These are phyloP conservation scores for Triplophysa bombifrons DNA, from an alignment of 2,797 vertebrate genomes.

Conservation along the genomic window DNA sequence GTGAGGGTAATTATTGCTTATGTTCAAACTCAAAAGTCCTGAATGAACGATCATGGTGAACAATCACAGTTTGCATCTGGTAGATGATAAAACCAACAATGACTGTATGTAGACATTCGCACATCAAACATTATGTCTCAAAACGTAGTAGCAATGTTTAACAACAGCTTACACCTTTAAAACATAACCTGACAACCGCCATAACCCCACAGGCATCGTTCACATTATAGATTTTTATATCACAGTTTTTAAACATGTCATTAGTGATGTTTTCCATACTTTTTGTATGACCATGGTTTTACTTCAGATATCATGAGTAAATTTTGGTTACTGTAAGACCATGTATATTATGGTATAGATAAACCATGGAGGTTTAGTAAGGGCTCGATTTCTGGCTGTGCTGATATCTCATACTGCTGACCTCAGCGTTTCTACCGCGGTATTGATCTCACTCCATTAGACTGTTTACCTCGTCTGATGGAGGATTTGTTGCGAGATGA, in stretches of 20 bases:
- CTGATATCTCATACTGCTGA: conserved; percentile 61
- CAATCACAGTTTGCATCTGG: neutral
- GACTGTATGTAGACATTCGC: neutral
- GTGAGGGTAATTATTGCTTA: neutral
- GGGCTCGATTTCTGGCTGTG: conserved; percentile 58
- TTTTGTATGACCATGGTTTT: too few relatives aligned
- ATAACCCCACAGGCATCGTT: too few relatives aligned
- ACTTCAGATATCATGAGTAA: too few relatives aligned
- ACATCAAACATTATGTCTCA: neutral
- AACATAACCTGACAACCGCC: too few relatives aligned
- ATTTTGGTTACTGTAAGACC: too few relatives aligned
- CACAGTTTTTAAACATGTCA: neutral
- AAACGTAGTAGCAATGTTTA: neutral
- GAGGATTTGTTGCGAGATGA: neutral
- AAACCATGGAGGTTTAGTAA: neutral
- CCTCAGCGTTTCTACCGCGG: conserved; percentile 76
- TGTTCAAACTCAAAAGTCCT: neutral
- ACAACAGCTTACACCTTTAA: too few relatives aligned
- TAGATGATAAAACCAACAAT: neutral
- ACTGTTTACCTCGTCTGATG: conserved; percentile 53
- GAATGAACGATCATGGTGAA: neutral
- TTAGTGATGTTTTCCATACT: too few relatives aligned
- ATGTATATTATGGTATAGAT: too few relatives aligned
- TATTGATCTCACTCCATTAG: conserved; percentile 81
- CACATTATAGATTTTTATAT: too few relatives aligned